phyloP scores from a whole-genome alignment of 1,140 invertebrate genomes.

The Drosophila sechellia region DNA sequence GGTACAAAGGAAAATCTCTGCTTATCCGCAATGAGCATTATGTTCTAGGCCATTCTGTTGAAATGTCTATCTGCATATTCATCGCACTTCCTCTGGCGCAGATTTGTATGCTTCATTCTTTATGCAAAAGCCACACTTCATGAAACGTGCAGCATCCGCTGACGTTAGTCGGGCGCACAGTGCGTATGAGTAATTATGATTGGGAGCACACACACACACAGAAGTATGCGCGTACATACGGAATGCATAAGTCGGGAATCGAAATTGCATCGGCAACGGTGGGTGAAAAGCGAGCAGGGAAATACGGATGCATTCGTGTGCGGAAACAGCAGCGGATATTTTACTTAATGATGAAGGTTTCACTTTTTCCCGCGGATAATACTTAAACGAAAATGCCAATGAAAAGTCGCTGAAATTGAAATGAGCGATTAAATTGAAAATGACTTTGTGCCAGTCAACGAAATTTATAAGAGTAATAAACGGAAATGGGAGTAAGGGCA shows the following conservation, averaged over 20 bases:
- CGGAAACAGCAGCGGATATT: conserved; percentile 65
- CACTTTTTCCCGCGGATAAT: conserved; percentile 25
- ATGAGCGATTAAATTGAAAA: conserved; percentile 9
- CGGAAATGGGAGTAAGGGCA: background rate
- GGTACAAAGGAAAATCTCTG: conserved; percentile 29
- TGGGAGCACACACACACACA: conserved; percentile 43
- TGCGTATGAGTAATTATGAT: conserved; percentile 79
- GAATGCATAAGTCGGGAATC: conserved; percentile 38
- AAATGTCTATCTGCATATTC: conserved; percentile 15
- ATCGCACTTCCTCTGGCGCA: conserved; percentile 10
- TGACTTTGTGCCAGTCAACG: background rate
- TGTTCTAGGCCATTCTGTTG: conserved; percentile 18
- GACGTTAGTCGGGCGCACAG: conserved; percentile 30
- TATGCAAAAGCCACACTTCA: conserved; percentile 54
- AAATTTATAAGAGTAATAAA: background rate
- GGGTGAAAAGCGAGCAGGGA: conserved; percentile 9
- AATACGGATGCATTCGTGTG: conserved; percentile 31
- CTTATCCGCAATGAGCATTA: conserved; percentile 18
- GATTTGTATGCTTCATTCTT: conserved; percentile 46
- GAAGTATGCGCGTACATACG: background rate
- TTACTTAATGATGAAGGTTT: conserved; percentile 65
- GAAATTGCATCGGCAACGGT: conserved; percentile 50
- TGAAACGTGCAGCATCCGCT: conserved; percentile 52
- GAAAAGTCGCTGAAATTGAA: conserved; percentile 9
- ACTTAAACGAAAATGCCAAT: conserved; percentile 7